phyloP scores from a whole-genome alignment of 2,888 invertebrate genomes.

The Phengaris alcon region DNA sequence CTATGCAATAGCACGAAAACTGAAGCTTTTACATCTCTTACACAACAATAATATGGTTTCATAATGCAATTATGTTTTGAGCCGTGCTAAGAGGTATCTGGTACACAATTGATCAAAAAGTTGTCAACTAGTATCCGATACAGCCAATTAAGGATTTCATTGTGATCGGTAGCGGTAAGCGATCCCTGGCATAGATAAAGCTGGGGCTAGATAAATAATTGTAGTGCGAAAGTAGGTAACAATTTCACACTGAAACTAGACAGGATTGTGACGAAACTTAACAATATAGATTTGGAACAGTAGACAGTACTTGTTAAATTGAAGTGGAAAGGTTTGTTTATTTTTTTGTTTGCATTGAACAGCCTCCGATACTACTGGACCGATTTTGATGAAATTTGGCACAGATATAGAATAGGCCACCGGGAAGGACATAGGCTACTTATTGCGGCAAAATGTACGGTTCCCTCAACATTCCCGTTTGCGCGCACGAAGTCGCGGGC shows the following conservation, averaged over 20 bases:
- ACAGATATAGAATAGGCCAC: too few relatives aligned
- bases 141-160: conserved; percentile 27
- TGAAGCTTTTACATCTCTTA: not conserved
- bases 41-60: not conserved
- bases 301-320: not conserved
- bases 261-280: not conserved
- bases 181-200: not conserved
- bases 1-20: not conserved
- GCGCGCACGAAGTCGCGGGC: too few relatives aligned
- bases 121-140: conserved; percentile 25
- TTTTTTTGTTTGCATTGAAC: too few relatives aligned
- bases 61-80: conserved; percentile 22
- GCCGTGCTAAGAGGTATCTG: not conserved
- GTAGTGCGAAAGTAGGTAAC: not conserved
- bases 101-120: conserved; percentile 23
- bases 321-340: too few relatives aligned
- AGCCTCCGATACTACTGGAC: too few relatives aligned
- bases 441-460: too few relatives aligned
- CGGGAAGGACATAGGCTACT: too few relatives aligned
- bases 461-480: too few relatives aligned
- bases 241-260: not conserved
- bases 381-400: too few relatives aligned
- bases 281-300: not conserved
- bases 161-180: conserved; percentile 26
- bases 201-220: conserved; percentile 9